Percentiles rank a stretch among this genome's conserved stretches.
phyloP scores from a whole-genome alignment of 2,888 invertebrate species.

The Diaperis boleti region DNA sequence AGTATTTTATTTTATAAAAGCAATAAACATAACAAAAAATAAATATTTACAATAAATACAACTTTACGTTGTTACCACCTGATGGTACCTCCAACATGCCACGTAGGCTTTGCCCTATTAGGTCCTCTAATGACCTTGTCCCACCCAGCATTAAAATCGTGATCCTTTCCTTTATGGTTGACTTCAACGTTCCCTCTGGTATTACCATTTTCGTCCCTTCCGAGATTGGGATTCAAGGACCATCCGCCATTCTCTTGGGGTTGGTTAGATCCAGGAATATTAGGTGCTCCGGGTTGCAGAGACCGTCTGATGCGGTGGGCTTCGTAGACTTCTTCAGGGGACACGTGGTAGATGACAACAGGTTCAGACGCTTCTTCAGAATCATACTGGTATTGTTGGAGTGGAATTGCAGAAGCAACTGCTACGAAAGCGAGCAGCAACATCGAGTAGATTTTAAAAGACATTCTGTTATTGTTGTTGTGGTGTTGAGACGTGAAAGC shows the following conservation, averaged over 20 bases:
- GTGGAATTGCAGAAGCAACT: not conserved
- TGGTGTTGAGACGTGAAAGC: too few species aligned
- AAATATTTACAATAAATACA: too few species aligned
- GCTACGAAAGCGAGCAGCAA: not conserved
- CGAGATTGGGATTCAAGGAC: slow-evolving; percentile 38
- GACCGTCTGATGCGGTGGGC: not conserved
- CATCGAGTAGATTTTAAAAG: too few species aligned
- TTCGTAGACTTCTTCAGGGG: not conserved
- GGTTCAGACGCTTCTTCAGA: not conserved
- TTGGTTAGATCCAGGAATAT: slow-evolving; percentile 1
- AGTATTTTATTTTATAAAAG: too few species aligned
- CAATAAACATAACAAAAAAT: too few species aligned
- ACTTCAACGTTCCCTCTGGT: slow-evolving; percentile 40
- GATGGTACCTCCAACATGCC: slow-evolving; percentile 44
- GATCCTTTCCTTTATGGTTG: slow-evolving; percentile 39
- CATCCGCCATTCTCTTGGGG: slow-evolving; percentile 30
- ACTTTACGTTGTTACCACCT: too few species aligned
- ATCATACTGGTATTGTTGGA: not conserved
- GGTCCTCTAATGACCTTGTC: slow-evolving; percentile 44
- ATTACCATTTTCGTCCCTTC: slow-evolving; percentile 41
- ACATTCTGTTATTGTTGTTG: too few species aligned
- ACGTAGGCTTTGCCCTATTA: slow-evolving; percentile 42
- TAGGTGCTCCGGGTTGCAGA: slow-evolving; percentile 3
- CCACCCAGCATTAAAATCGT: slow-evolving; percentile 45
- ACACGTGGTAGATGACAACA: not conserved